These are phyloP conservation scores for Ptychochromis oligacanthus DNA, from an alignment of 2,113 vertebrate species.

Conservation along the genomic window DNA sequence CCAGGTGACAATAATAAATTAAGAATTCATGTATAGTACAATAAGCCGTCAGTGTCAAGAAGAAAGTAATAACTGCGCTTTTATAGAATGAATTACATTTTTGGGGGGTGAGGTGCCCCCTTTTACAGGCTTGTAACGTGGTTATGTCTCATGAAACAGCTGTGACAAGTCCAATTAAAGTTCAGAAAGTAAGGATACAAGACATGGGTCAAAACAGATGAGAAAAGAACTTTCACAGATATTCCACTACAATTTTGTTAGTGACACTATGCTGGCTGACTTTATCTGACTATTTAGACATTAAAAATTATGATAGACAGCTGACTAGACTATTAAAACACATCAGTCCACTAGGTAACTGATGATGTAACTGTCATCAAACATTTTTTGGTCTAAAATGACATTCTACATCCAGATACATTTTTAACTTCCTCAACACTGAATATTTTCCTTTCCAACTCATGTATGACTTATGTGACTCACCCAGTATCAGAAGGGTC, in stretches of 20 bases:
- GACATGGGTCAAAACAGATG: neutral
- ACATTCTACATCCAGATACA: neutral
- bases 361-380: too few species aligned
- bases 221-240: neutral
- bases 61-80: neutral
- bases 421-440: neutral
- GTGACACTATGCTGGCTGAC: neutral
- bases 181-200: too few species aligned
- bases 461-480: conserved; percentile 57
- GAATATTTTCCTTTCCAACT: conserved; percentile 20
- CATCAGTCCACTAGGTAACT: too few species aligned
- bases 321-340: too few species aligned
- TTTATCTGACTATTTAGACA: neutral
- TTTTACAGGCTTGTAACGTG: neutral
- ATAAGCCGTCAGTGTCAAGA: neutral
- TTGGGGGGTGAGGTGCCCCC: neutral
- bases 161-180: too few species aligned
- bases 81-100: neutral
- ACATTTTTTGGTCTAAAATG: neutral
- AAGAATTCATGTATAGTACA: neutral
- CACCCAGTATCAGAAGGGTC: conserved; percentile 69
- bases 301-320: neutral
- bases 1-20: neutral
- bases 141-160: neutral
- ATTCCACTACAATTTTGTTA: neutral